phyloP scores from a whole-genome alignment of 2,113 vertebrate genomes.

The Forbesichthys papilliferus region DNA sequence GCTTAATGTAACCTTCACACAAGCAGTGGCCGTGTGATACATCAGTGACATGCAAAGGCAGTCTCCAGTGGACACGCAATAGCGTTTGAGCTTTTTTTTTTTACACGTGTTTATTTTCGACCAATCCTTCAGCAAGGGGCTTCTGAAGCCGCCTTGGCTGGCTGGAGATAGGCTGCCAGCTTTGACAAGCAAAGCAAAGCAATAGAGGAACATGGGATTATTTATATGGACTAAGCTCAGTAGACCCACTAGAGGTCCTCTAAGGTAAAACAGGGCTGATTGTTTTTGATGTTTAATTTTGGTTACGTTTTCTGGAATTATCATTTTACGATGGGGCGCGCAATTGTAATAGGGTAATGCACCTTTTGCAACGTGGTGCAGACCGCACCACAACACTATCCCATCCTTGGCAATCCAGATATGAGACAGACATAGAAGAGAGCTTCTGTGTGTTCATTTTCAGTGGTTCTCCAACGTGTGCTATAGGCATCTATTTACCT shows the following conservation, averaged over 20 bases:
- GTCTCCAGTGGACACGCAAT: slow-evolving; percentile 30
- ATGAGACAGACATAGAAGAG: background rate
- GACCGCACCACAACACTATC: too few species aligned
- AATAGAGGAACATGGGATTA: slow-evolving; percentile 18
- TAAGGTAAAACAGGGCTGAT: too few species aligned
- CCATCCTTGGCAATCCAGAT: too few species aligned
- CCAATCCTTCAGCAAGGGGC: slow-evolving; percentile 22
- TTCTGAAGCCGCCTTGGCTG: slow-evolving; percentile 32
- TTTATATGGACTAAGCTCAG: too few species aligned
- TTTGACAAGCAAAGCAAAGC: slow-evolving; percentile 25
- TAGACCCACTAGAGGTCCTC: too few species aligned
- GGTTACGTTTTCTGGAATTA: too few species aligned
- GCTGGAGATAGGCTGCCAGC: slow-evolving; percentile 42
- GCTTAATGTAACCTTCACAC: slow-evolving; percentile 35
- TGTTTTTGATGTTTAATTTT: too few species aligned
- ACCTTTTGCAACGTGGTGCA: too few species aligned
- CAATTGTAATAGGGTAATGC: too few species aligned
- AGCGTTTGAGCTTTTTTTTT: slow-evolving; percentile 17
- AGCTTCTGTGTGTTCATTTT: slow-evolving; percentile 35
- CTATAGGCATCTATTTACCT: slow-evolving; percentile 21
- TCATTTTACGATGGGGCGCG: too few species aligned
- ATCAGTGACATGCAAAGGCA: background rate
- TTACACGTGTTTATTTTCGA: slow-evolving; percentile 46
- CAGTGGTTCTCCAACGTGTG: slow-evolving; percentile 32
- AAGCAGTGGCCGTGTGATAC: slow-evolving; percentile 8